phyloP scores from a whole-genome alignment of 2,113 vertebrate species.

The Lasiurus borealis region DNA sequence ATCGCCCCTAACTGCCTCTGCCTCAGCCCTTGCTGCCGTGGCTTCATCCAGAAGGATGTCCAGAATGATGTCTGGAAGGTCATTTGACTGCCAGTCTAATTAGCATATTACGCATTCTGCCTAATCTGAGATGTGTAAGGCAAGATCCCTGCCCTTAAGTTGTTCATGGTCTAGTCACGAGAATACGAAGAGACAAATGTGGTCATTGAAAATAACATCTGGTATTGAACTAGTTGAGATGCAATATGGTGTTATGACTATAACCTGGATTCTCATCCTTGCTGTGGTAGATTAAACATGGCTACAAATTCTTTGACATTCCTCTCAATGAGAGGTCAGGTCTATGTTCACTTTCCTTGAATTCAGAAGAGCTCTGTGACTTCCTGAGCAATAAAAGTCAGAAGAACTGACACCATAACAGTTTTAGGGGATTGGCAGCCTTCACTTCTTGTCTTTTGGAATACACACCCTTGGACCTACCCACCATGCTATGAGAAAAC shows the following conservation, averaged over 20 bases:
- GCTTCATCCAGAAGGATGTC: no score
- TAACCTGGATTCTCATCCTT: background rate
- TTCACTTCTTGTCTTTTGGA: background rate
- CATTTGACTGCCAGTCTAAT: no score
- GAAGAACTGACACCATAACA: background rate
- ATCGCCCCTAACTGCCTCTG: no score
- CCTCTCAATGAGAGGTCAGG: background rate
- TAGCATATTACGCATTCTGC: background rate
- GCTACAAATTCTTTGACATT: background rate
- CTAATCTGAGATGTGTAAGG: background rate
- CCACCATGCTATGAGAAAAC: background rate
- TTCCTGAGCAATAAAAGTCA: background rate
- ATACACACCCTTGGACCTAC: background rate
- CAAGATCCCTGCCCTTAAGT: background rate
- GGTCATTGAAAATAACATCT: background rate
- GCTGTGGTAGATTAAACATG: background rate
- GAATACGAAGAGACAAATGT: background rate
- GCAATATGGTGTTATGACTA: background rate
- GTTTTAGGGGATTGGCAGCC: background rate
- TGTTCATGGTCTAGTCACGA: background rate
- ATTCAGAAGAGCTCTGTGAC: background rate
- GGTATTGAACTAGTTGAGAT: background rate
- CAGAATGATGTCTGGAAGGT: no score
- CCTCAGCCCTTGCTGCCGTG: rapidly evolving
- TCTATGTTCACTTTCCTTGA: background rate